Evolutionary conservation across 2,888 invertebrate species (phyloP).

Genomic region (Amphipyra tragopoginis): DNA sequence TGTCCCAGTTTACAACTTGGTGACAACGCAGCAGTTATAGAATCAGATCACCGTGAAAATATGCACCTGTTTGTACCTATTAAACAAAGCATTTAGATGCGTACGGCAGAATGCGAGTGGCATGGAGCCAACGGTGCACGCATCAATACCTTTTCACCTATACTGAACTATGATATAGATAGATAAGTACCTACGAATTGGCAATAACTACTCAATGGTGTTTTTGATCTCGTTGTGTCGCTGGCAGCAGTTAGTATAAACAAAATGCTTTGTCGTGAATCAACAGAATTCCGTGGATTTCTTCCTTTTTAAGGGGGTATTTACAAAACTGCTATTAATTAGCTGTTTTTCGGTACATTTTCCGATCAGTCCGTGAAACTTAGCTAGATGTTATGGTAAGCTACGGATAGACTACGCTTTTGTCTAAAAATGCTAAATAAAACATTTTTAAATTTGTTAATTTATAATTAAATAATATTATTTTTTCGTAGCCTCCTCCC

Average conservation of each 20-base stretch:
- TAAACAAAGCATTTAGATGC: constrained; percentile 37
- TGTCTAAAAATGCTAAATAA: no score
- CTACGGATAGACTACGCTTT: no score
- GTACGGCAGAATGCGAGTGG: constrained; percentile 25
- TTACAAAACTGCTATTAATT: no score
- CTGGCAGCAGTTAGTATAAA: constrained; percentile 30
- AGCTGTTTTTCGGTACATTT: no score
- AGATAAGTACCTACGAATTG: constrained; percentile 26
- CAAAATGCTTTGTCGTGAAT: constrained; percentile 21
- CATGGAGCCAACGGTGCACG: constrained; percentile 19
- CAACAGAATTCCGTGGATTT: not conserved
- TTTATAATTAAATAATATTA: no score
- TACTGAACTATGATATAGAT: constrained; percentile 11
- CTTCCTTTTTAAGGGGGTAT: not conserved
- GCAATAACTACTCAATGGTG: constrained; percentile 34
- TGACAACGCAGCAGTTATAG: constrained; percentile 4
- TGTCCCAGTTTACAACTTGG: constrained; percentile 6
- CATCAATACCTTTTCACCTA: constrained; percentile 21
- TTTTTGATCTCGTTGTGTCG: constrained; percentile 32
- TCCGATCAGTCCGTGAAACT: no score
- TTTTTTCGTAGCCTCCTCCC: no score
- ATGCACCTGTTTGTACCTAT: constrained; percentile 15
- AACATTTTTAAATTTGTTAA: no score
- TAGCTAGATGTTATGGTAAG: no score
- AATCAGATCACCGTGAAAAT: constrained; percentile 18